Evolutionary conservation across 2,888 invertebrate genomes (phyloP), one percentile per base, ranked within the genome.

Genomic region (Andrena fulva): DNA sequence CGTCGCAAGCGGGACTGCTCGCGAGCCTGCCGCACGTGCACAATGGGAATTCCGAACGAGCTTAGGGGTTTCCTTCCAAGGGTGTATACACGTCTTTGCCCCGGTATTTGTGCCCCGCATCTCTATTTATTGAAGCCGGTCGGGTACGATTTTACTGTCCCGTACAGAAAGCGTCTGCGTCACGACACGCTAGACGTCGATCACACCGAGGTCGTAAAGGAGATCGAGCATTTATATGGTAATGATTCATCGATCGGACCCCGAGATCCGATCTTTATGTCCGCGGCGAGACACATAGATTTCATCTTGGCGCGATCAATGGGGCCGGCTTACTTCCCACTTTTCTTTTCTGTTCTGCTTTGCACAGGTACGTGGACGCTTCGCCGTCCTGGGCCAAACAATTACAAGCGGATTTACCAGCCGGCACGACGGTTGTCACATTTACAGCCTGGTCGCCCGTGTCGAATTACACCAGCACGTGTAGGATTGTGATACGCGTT

Each of bases 371-470:
- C 88, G 95, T 96, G 48, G 95, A 95, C 42, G 95, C 96, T 0
- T 94, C 94, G 63, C 96, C 96, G 2, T 85, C 94, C 2, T 96
- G 96, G 96, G 96, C 95, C 0, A 95, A 95, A 86, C 94, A 95
- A 80, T 93, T 96, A 80, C 95, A 95, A 85, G 95, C 95, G 29
- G 95, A 95, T 85, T 93, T 96, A 69, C 95, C 95, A 3, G 94
- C 95, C 0, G 96, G 96, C 33, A 94, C 94, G 6, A 95, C 96
- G 73, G 94, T 95, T 82, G 93, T 96, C 60, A 95, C 94, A 24
- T 97, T 96, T 91, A 95, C 95, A 5, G 96, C 96, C 0, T 93
- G 94, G 83, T 95, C 95, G 88, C 95, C 96, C 0, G 90, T 94
- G 7, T 94, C 95, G 16, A 95, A 95, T 85, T 94, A 94, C 80